Conservation (phyloP, 2,113 vertebrate genomes). For the Benitochromis conjunctus region DNA sequence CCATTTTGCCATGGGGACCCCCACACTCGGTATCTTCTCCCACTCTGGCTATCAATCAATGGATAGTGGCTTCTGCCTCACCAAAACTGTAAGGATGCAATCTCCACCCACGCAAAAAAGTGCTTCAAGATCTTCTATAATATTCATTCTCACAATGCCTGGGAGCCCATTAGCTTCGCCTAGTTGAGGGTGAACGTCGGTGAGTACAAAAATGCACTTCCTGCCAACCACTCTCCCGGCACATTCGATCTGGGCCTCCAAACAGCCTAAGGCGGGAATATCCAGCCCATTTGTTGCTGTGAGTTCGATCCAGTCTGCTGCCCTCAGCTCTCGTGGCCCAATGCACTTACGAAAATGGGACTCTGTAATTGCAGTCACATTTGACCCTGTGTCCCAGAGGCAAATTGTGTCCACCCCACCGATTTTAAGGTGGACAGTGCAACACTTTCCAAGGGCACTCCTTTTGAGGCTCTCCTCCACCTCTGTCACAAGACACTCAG, state of each 20-base stretch:
- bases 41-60: background rate
- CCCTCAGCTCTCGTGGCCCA: background rate
- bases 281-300: background rate
- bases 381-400: no score
- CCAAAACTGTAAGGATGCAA: background rate
- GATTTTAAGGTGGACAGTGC: no score
- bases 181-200: background rate
- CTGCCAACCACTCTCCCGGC: background rate
- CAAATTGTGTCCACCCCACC: no score
- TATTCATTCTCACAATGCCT: background rate
- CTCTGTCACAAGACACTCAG: no score
- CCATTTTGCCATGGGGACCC: no score
- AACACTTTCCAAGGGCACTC: no score
- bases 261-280: background rate
- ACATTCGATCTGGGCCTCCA: background rate
- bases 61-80: no score
- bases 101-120: background rate
- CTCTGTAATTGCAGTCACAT: no score
- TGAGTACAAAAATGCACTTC: background rate
- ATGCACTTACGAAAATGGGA: no score
- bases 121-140: background rate
- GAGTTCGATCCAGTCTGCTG: background rate
- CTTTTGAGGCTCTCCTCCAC: no score
- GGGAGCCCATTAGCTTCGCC: background rate
- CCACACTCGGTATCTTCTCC: background rate